Evolutionary conservation across 2,797 vertebrate species (phyloP).

Genomic region (Chromis chromis): DNA sequence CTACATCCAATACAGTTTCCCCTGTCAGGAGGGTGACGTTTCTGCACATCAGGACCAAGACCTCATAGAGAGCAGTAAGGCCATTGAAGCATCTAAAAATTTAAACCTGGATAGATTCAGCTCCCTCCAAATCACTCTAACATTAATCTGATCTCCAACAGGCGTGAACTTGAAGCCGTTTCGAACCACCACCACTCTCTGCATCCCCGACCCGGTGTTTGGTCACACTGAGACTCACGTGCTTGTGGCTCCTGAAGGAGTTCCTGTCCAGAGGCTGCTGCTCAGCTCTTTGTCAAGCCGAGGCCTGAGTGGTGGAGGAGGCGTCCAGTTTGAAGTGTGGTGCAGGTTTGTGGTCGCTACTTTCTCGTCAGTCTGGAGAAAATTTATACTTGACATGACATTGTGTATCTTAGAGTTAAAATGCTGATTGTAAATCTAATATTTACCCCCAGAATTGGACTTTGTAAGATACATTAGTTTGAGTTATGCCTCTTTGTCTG

Average conservation of each 20-base stretch:
- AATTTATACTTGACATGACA: background rate
- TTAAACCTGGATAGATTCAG: background rate
- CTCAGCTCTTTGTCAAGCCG: constrained; percentile 86
- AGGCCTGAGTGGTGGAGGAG: constrained; percentile 82
- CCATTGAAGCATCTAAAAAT: background rate
- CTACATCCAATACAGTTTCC: constrained; percentile 94
- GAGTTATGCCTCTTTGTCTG: background rate
- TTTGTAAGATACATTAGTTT: background rate
- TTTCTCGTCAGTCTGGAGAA: background rate
- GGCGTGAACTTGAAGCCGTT: constrained; percentile 85
- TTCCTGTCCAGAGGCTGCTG: constrained; percentile 92
- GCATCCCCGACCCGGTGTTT: constrained; percentile 92
- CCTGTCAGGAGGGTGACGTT: constrained; percentile 80
- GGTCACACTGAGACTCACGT: constrained; percentile 89
- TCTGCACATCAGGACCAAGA: constrained; percentile 62
- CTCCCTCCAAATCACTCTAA: constrained; percentile 8
- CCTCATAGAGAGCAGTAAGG: constrained; percentile 84
- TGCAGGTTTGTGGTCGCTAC: constrained; percentile 88
- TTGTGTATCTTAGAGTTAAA: background rate
- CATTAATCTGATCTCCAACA: constrained; percentile 43
- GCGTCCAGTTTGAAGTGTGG: constrained; percentile 96
- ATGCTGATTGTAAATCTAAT: background rate
- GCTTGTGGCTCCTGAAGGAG: constrained; percentile 84
- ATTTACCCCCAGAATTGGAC: background rate
- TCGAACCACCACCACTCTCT: constrained; percentile 90